phyloP scores from a whole-genome alignment of 2,888 invertebrate genomes.

The Pterostichus madidus region DNA sequence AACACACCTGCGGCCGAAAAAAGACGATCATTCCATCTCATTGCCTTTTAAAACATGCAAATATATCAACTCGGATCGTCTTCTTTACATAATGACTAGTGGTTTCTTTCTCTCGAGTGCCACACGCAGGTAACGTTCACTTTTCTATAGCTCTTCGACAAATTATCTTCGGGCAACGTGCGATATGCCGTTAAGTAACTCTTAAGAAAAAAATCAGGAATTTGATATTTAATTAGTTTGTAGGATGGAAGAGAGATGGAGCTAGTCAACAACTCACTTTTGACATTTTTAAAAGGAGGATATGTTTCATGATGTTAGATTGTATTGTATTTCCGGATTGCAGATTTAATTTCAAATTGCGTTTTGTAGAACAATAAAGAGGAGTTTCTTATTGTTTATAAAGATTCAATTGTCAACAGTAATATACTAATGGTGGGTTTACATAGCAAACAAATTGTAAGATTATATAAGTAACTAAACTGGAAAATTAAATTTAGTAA shows the following conservation, averaged over 20 bases:
- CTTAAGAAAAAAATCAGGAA: background rate
- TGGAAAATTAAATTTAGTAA: no score
- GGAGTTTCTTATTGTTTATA: background rate
- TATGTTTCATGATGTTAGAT: background rate
- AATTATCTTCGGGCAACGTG: slow-evolving; percentile 23
- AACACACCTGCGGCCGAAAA: slow-evolving; percentile 54
- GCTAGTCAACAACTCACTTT: slow-evolving; percentile 1
- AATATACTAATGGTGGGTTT: background rate
- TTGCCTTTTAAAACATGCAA: slow-evolving; percentile 58
- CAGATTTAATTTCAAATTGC: background rate
- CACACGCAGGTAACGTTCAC: slow-evolving; percentile 50
- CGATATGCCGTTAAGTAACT: slow-evolving; percentile 5
- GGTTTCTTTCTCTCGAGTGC: slow-evolving; percentile 24
- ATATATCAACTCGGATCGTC: slow-evolving; percentile 27
- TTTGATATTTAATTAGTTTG: slow-evolving; percentile 11
- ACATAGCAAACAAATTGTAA: no score
- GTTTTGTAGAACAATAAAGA: background rate
- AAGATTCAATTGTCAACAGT: background rate
- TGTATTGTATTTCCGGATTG: slow-evolving; percentile 6
- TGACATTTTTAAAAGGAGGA: background rate
- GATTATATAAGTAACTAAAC: no score
- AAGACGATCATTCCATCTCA: slow-evolving; percentile 33
- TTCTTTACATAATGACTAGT: slow-evolving; percentile 54
- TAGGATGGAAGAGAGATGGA: background rate
- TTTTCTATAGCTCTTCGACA: slow-evolving; percentile 21